Evolutionary conservation across 2,888 invertebrate genomes (phyloP).

Genomic region (Meiosimyza decipiens): DNA sequence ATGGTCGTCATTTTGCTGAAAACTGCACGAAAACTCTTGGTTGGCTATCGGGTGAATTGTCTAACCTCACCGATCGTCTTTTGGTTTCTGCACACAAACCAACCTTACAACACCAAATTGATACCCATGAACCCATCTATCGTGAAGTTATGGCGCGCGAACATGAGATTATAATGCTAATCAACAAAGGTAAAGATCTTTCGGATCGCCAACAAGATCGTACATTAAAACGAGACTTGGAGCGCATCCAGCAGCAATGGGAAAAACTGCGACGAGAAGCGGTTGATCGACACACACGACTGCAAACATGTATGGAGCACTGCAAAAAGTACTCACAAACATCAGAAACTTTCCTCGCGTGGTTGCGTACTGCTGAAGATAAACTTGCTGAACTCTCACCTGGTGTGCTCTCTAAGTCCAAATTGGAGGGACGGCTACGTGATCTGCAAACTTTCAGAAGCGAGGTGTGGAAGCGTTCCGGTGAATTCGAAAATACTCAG

Average conservation of each 20-base stretch:
- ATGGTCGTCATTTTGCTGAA: slow-evolving; percentile 90
- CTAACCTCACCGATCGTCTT: slow-evolving; percentile 79
- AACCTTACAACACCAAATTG: slow-evolving; percentile 86
- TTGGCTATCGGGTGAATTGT: slow-evolving; percentile 87
- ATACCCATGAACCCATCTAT: slow-evolving; percentile 90
- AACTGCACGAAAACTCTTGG: slow-evolving; percentile 89
- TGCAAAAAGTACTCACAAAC: slow-evolving; percentile 89
- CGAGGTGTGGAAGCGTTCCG: slow-evolving; percentile 91
- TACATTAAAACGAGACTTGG: slow-evolving; percentile 81
- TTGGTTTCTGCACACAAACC: slow-evolving; percentile 87
- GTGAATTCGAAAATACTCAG: slow-evolving; percentile 91
- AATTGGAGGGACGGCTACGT: slow-evolving; percentile 87
- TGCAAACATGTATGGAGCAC: slow-evolving; percentile 92
- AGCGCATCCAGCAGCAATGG: slow-evolving; percentile 91
- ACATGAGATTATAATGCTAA: slow-evolving; percentile 92
- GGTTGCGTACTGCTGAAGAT: slow-evolving; percentile 89
- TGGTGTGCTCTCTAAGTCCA: slow-evolving; percentile 83
- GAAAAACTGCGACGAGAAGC: slow-evolving; percentile 90
- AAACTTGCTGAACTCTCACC: slow-evolving; percentile 82
- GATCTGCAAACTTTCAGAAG: slow-evolving; percentile 91
- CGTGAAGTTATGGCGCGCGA: slow-evolving; percentile 88
- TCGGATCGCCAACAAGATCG: slow-evolving; percentile 69
- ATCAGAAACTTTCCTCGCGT: slow-evolving; percentile 86
- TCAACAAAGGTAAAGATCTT: slow-evolving; percentile 88
- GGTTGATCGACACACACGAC: slow-evolving; percentile 84